A percentile compares a stretch with the other conserved stretches of the same genome.
Conservation (phyloP, 2,797 vertebrate genomes). For the Channallabes apus region DNA sequence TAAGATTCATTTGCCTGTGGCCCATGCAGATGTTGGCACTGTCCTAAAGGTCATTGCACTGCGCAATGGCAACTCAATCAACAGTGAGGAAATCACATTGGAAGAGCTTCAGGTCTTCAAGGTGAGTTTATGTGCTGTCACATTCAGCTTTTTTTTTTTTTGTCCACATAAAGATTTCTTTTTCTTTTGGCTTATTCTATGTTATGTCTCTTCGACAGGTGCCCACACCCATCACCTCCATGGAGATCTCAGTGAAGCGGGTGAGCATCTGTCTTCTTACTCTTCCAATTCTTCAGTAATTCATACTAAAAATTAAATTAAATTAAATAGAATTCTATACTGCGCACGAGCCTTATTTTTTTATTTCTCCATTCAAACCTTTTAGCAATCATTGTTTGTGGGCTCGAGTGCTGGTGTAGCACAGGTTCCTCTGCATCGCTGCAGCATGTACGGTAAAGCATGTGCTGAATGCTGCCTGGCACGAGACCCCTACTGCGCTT, state of each 20-base stretch:
- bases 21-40: constrained; percentile 78
- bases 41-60: constrained; percentile 87
- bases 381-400: constrained; percentile 86
- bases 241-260: constrained; percentile 95
- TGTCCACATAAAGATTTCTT: neutral
- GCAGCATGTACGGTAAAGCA: constrained; percentile 86
- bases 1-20: constrained; percentile 37
- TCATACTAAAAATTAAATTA: neutral
- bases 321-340: neutral
- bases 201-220: constrained; percentile 66
- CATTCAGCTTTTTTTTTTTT: neutral
- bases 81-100: constrained; percentile 82
- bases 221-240: constrained; percentile 83
- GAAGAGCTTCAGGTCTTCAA: constrained; percentile 95
- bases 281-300: neutral
- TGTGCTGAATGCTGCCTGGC: constrained; percentile 95
- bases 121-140: constrained; percentile 66
- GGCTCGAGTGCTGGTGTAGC: constrained; percentile 83
- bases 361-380: neutral
- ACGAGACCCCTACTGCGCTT: constrained; percentile 91
- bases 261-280: constrained; percentile 75
- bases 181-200: neutral
- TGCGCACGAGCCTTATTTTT: neutral
- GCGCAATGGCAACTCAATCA: constrained; percentile 69
- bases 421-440: constrained; percentile 85